A percentile compares a stretch with the other conserved stretches of the same genome.
Evolutionary conservation across 2,113 vertebrate species (phyloP).

Genomic region (human (Homo sapiens)): GRCh38 chr1:64486501-64487000

Average conservation of each 20-base stretch:
- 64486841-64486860: not conserved
- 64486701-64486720: not conserved
- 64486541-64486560: not conserved
- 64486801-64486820: not conserved
- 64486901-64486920: not conserved
- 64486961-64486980: not conserved
- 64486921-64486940: not conserved
- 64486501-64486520: not conserved
- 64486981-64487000: not conserved
- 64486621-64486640: conserved; percentile 27
- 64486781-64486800: not conserved
- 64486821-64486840: not conserved
- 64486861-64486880: not conserved
- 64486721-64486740: not conserved
- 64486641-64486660: not conserved
- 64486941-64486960: not conserved
- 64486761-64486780: not conserved
- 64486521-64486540: conserved; percentile 3
- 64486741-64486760: not conserved
- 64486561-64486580: not conserved
- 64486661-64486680: not conserved
- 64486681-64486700: not conserved
- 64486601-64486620: not conserved
- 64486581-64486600: not conserved
- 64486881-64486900: not conserved